Conservation (phyloP, 2,888 invertebrate species). For the Beris morrisii region DNA sequence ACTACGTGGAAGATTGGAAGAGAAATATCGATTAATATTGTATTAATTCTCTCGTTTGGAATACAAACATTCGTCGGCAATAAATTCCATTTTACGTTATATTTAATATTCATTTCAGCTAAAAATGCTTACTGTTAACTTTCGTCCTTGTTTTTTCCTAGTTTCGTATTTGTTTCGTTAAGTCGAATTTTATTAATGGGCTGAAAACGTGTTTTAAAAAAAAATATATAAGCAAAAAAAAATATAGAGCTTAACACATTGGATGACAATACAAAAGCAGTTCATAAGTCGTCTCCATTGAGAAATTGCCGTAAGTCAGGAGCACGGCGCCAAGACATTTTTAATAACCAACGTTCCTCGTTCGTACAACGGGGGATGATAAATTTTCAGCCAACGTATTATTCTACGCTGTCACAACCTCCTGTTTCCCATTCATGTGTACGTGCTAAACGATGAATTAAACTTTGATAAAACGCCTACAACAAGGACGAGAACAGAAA, state of each 20-base stretch:
- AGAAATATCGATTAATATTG: too few relatives aligned
- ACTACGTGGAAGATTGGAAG: too few relatives aligned
- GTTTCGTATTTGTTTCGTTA: not conserved
- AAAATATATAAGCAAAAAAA: too few relatives aligned
- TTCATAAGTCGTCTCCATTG: slow-evolving; percentile 24
- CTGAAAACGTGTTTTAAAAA: slow-evolving; percentile 18
- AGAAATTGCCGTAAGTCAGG: slow-evolving; percentile 9
- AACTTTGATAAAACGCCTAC: slow-evolving; percentile 38
- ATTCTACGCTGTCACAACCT: slow-evolving; percentile 38
- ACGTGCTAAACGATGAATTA: slow-evolving; percentile 36
- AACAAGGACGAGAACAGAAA: not conserved
- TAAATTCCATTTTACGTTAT: too few relatives aligned
- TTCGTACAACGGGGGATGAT: slow-evolving; percentile 34
- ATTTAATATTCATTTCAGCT: too few relatives aligned
- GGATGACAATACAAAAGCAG: slow-evolving; percentile 28
- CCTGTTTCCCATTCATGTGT: slow-evolving; percentile 34
- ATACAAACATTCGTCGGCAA: too few relatives aligned
- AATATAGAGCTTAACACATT: not conserved
- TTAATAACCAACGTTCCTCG: slow-evolving; percentile 34
- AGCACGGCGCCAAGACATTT: slow-evolving; percentile 26
- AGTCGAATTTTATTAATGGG: slow-evolving; percentile 29
- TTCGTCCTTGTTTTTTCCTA: too few relatives aligned
- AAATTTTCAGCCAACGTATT: slow-evolving; percentile 36
- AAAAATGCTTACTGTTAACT: too few relatives aligned
- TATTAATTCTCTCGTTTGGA: too few relatives aligned